phyloP scores from a whole-genome alignment of 2,888 invertebrate species.

The Pollenia amentaria region DNA sequence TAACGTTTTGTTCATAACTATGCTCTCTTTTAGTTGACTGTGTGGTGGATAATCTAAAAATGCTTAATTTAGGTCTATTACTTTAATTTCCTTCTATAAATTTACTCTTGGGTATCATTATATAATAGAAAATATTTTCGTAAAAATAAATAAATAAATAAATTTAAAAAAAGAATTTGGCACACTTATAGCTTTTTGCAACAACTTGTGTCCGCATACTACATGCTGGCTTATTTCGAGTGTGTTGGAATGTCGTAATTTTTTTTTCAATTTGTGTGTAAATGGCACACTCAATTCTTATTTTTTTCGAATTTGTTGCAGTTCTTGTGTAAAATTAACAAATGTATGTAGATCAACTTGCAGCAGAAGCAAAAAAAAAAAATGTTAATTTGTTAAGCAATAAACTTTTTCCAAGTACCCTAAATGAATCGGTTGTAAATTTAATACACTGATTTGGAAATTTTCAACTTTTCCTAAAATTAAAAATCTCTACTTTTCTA shows the following conservation, averaged over 20 bases:
- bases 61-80: conserved; percentile 28
- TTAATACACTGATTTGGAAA: not conserved
- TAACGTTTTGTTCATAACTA: not conserved
- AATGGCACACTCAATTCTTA: conserved; percentile 47
- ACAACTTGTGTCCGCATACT: conserved; percentile 21
- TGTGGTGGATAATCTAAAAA: not conserved
- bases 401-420: conserved; percentile 3
- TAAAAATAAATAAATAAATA: not conserved
- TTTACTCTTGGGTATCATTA: conserved; percentile 38
- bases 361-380: not conserved
- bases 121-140: conserved; percentile 45
- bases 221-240: conserved; percentile 1
- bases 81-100: conserved; percentile 37
- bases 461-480: not conserved
- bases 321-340: conserved; percentile 22
- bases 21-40: not conserved
- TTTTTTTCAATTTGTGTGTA: conserved; percentile 17
- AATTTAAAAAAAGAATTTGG: conserved; percentile 11
- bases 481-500: too few relatives aligned
- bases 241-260: conserved; percentile 27
- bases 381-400: conserved; percentile 7
- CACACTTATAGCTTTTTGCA: conserved; percentile 50
- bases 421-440: not conserved
- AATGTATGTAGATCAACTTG: conserved; percentile 55
- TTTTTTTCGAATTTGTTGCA: not conserved